Evolutionary conservation across 2,797 vertebrate species (phyloP).

Genomic region (Sciurus vulgaris): DNA sequence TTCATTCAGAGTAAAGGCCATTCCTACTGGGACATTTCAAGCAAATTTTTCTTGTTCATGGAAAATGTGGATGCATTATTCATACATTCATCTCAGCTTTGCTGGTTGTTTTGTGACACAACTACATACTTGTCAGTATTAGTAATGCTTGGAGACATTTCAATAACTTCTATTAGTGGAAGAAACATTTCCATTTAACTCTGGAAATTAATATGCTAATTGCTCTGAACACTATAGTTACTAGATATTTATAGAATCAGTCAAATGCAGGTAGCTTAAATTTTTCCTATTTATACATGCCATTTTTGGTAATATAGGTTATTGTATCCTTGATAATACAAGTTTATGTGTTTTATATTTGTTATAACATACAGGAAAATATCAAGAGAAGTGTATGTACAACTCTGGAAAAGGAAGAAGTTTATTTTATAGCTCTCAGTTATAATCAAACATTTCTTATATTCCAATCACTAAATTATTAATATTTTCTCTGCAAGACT

Average conservation of each 20-base stretch:
- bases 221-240: constrained; percentile 24
- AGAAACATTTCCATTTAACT: constrained; percentile 40
- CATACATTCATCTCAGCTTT: neutral
- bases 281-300: constrained; percentile 50
- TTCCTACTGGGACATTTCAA: constrained; percentile 4
- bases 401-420: neutral
- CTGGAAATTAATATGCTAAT: constrained; percentile 55
- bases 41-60: constrained; percentile 42
- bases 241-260: constrained; percentile 37
- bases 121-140: neutral
- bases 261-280: constrained; percentile 29
- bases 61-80: constrained; percentile 20
- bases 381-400: constrained; percentile 3
- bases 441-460: neutral
- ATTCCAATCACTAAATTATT: neutral
- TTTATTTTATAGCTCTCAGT: neutral
- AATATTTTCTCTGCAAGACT: neutral
- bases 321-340: neutral
- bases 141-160: constrained; percentile 45
- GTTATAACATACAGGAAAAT: neutral
- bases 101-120: neutral
- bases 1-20: constrained; percentile 25
- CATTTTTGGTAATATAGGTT: constrained; percentile 42
- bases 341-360: neutral
- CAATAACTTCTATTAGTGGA: constrained; percentile 42